phyloP scores from a whole-genome alignment of 2,113 vertebrate genomes.

The Progne subis region DNA sequence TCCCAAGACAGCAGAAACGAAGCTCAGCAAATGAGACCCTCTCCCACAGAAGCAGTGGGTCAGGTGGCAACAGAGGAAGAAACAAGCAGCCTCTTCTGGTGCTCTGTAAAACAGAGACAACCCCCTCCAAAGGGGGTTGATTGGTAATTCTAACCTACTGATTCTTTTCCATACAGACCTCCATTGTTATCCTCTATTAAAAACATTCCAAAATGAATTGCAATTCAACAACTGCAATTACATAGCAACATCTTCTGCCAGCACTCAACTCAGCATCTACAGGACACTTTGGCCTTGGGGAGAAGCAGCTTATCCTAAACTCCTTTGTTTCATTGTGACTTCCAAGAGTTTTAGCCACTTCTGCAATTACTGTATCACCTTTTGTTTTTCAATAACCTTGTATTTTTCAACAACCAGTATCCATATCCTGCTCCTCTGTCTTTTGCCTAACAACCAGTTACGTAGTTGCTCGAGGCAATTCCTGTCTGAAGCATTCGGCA shows the following conservation, averaged over 20 bases:
- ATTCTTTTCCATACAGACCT: neutral
- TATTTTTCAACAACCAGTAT: neutral
- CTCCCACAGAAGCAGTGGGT: fast-evolving
- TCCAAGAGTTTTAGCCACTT: neutral
- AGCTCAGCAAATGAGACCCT: neutral
- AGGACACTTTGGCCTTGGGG: neutral
- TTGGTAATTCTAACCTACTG: neutral
- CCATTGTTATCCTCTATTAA: neutral
- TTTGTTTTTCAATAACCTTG: neutral
- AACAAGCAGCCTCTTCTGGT: neutral
- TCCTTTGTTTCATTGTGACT: neutral
- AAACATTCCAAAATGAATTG: neutral
- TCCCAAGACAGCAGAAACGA: neutral
- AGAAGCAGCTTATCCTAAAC: neutral
- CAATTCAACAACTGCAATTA: neutral
- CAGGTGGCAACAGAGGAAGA: neutral
- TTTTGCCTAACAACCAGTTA: neutral
- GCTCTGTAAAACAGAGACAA: neutral
- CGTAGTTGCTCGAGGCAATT: neutral
- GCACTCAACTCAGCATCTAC: neutral
- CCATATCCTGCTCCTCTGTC: neutral
- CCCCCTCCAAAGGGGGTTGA: fast-evolving
- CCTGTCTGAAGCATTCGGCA: neutral
- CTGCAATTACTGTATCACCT: neutral
- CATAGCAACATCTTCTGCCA: neutral